Conservation (phyloP, 2,888 invertebrate genomes). For the Notocelia uddmanniana region DNA sequence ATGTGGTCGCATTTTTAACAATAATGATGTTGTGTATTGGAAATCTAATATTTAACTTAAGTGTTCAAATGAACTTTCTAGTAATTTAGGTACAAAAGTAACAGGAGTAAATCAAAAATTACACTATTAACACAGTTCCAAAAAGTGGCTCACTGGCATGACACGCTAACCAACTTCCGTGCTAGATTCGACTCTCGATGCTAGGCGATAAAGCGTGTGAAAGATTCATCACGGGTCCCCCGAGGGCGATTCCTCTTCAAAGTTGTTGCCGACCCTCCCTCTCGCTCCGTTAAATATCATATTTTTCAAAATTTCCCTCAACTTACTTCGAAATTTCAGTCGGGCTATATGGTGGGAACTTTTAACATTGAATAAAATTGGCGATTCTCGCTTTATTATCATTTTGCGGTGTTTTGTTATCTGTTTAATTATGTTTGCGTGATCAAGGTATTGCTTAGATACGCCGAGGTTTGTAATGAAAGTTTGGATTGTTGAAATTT, state of each 20-base stretch:
- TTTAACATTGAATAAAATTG: constrained; percentile 66
- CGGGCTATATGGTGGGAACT: constrained; percentile 59
- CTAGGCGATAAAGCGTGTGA: constrained; percentile 81
- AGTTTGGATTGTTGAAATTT: constrained; percentile 16
- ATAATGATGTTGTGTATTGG: too few relatives aligned
- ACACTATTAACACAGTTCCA: neutral
- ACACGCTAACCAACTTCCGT: constrained; percentile 46
- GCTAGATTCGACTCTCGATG: constrained; percentile 76
- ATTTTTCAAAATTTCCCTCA: constrained; percentile 78
- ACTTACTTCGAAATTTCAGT: constrained; percentile 65
- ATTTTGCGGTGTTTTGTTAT: constrained; percentile 34
- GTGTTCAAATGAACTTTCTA: too few relatives aligned
- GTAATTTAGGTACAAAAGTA: neutral
- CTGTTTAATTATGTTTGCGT: constrained; percentile 31
- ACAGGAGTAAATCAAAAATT: neutral
- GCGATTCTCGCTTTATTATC: constrained; percentile 52
- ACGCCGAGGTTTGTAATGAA: constrained; percentile 21
- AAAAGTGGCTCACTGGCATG: neutral
- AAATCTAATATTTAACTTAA: too few relatives aligned
- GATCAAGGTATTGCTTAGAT: constrained; percentile 31
- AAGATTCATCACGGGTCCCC: constrained; percentile 82
- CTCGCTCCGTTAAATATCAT: constrained; percentile 74
- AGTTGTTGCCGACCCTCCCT: constrained; percentile 74
- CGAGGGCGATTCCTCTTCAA: constrained; percentile 79
- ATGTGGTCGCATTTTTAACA: too few relatives aligned